phyloP scores from a whole-genome alignment of 2,113 vertebrate genomes.

The Piprites chloris region DNA sequence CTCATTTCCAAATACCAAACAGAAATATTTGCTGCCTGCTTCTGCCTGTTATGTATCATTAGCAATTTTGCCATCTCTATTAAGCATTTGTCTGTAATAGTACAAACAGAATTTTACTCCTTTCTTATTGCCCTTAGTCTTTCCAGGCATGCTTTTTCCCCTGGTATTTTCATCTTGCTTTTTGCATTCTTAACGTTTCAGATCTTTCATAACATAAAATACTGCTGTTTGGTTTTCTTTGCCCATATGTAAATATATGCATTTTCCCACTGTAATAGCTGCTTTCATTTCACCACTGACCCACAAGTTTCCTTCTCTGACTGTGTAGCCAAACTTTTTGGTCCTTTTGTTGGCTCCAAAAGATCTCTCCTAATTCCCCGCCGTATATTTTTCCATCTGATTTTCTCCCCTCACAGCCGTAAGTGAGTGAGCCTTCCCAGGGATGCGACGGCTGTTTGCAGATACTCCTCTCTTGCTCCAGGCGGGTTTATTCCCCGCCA shows the following conservation, averaged over 20 bases:
- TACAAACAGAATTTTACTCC: not conserved
- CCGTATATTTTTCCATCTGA: not conserved
- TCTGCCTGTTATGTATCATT: constrained; percentile 26
- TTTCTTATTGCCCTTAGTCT: not conserved
- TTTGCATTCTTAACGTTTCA: not conserved
- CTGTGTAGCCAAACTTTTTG: not conserved
- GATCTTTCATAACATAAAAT: not conserved
- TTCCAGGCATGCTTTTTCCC: not conserved
- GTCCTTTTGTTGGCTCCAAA: not conserved
- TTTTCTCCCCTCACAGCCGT: not conserved
- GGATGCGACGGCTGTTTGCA: not conserved
- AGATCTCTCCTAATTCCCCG: not conserved
- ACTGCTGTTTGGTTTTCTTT: not conserved
- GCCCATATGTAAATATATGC: not conserved
- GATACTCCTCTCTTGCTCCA: not conserved
- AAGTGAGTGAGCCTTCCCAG: not conserved
- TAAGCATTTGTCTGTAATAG: constrained; percentile 21
- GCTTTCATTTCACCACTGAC: not conserved
- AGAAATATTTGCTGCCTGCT: constrained; percentile 40
- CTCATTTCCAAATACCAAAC: constrained; percentile 41
- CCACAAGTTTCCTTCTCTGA: not conserved
- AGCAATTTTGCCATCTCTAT: constrained; percentile 5
- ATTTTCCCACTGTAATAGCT: not conserved
- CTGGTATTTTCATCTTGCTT: not conserved
- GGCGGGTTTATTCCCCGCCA: constrained; percentile 16